Evolutionary conservation across 2,113 vertebrate species (phyloP), one percentile per base, ranked within the genome.

Genomic region (Zosterops japonicus): DNA sequence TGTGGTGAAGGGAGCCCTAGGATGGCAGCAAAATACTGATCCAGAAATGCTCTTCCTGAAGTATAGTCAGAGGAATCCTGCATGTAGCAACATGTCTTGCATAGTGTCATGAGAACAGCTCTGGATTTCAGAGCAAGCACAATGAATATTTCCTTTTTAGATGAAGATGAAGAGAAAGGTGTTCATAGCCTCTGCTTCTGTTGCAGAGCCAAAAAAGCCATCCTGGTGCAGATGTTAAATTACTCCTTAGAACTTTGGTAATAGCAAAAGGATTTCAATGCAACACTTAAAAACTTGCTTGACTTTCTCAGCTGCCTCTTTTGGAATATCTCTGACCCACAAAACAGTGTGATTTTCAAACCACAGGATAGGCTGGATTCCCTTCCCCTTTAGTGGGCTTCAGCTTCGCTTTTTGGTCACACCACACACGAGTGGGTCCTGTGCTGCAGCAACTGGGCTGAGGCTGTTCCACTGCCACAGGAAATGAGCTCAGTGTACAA

Each of bases 271-370:
- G 29, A 47, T 63, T 75, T 82, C 42, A 14, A 29, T 78, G 52
- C 33, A 89, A 71, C 64, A 50, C 52, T 94, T 82, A 84, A 87
- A 86, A 95, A 41, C 17, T 70, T 84, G 39, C 42, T 67, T 91
- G 81, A 27, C 47, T 84, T 94, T 91, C 83, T 89, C 42, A 35
- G 64, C 55, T 95, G 72, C 39, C 42, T 94, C 20, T 57, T 92
- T 68, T 67, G 81, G 21, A 57, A 28, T 47, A 63, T 47, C 3
- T 6, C 71, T 67, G 89, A 71, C 68, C 83, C 87, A 70, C 77
- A 94, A 71, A 87, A 29, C 83, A 84, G 11, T 56, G 74, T 92
- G 80, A 63, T 94, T 95, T 87, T 90, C 74, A 93, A 84, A 89
- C 83, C 91, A 71, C 87, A 87, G 60, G 44, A 87, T 44, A 36